Evolutionary conservation across 2,113 vertebrate genomes (phyloP).

Genomic region (Brachypodius melanocephalos): DNA sequence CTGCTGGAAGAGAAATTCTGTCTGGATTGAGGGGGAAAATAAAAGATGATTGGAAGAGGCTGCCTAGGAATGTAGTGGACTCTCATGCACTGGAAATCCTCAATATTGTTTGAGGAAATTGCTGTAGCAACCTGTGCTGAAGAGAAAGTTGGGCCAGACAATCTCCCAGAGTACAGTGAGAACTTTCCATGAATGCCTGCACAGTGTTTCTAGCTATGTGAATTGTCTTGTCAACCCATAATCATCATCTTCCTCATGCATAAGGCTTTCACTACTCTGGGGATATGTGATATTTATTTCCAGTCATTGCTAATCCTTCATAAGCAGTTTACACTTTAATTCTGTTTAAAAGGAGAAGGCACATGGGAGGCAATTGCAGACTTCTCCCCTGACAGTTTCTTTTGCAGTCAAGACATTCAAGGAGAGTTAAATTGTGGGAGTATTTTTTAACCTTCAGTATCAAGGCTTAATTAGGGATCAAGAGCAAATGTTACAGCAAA

Average conservation of each 20-base stretch:
- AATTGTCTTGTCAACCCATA: background rate
- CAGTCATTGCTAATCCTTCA: background rate
- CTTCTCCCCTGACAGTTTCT: background rate
- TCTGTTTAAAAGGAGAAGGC: background rate
- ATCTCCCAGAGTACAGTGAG: background rate
- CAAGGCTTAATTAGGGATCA: conserved; percentile 58
- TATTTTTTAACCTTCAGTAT: conserved; percentile 52
- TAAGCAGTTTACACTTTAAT: background rate
- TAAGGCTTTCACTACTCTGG: background rate
- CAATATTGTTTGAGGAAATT: background rate
- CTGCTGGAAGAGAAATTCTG: background rate
- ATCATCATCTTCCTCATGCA: background rate
- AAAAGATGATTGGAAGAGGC: background rate
- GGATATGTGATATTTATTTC: background rate
- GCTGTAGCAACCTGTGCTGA: background rate
- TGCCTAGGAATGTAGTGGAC: background rate
- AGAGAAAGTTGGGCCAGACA: background rate
- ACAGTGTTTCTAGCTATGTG: background rate
- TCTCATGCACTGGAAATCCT: background rate
- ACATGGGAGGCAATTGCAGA: background rate
- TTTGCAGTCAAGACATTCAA: conserved; percentile 26
- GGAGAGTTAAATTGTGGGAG: conserved; percentile 4
- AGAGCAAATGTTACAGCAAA: conserved; percentile 42
- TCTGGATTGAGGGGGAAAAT: background rate
- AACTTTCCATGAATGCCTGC: background rate